Evolutionary conservation across 1,140 invertebrate genomes (phyloP), one percentile per base, ranked within the genome.

Genomic region (Andricus grossulariae): DNA sequence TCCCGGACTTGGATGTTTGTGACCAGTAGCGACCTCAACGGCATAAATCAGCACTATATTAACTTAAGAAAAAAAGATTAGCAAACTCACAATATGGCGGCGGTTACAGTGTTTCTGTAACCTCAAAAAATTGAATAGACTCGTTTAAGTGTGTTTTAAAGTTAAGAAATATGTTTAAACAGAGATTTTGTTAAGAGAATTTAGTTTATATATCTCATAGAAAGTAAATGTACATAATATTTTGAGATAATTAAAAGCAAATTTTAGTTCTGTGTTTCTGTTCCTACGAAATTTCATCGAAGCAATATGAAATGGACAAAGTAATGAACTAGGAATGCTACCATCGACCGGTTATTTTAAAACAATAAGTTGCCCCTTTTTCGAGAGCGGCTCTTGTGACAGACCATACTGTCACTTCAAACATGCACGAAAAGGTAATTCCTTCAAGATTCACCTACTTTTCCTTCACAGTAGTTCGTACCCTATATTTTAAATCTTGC

Each of bases 331-430:
- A 90, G 87, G 89, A 85, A 98, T 98, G 97, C 93, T 98, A 88
- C 95, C 96, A 49, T 96, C 96, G 71, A 96, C 95, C 82, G 96
- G 96, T 79, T 96, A 95, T 86, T 97, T 98, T 86, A 95, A 96
- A 91, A 93, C 93, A 78, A 94, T 97, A 72, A 93, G 93, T 81
- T 98, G 97, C 90, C 97, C 97, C 49, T 97, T 95, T 93, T 97
- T 94, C 86, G 94, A 96, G 82, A 95, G 92, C 88, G 95, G 95
- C 52, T 89, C 93, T 71, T 98, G 97, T 91, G 95, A 96, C 81
- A 93, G 97, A 85, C 96, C 96, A 19, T 96, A 97, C 89, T 98
- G 97, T 91, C 96, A 97, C 91, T 98, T 96, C 88, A 94, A 95
- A 88, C 97, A 98, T 91, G 91, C 93, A 83, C 95, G 94, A 85